A percentile compares a stretch with the other conserved stretches of the same genome.
Evolutionary conservation across 2,888 invertebrate species (phyloP).

Genomic region (Drosophila kokeensis): DNA sequence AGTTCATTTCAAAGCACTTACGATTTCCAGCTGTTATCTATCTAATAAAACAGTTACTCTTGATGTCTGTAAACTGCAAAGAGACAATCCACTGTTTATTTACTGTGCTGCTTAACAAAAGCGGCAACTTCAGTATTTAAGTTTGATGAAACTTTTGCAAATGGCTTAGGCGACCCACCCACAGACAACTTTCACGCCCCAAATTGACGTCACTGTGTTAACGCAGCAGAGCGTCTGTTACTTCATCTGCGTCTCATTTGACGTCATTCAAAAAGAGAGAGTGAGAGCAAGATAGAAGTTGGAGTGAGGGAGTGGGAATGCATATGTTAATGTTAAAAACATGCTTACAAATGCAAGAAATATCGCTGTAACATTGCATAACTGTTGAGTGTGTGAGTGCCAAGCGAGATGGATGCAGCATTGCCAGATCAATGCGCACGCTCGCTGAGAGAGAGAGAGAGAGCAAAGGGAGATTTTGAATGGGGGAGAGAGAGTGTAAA

Average conservation of each 20-base stretch:
- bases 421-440: constrained; percentile 43
- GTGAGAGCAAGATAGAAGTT: background rate
- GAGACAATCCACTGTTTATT: background rate
- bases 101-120: background rate
- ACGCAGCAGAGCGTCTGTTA: background rate
- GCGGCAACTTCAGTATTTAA: background rate
- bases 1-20: background rate
- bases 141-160: constrained; percentile 18
- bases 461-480: constrained; percentile 3
- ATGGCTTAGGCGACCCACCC: constrained; percentile 1
- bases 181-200: constrained; percentile 8
- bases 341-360: constrained; percentile 25
- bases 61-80: background rate
- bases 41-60: background rate
- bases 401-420: constrained; percentile 50
- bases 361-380: constrained; percentile 66
- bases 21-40: background rate
- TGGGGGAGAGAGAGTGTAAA: background rate
- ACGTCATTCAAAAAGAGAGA: constrained; percentile 59
- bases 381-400: constrained; percentile 61
- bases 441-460: constrained; percentile 23
- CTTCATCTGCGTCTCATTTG: constrained; percentile 34
- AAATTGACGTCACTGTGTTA: constrained; percentile 65
- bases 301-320: background rate
- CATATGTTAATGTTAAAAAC: constrained; percentile 25